Evolutionary conservation across 2,797 vertebrate species (phyloP), one percentile per base, ranked within the genome.

Genomic region (Lates japonicus): DNA sequence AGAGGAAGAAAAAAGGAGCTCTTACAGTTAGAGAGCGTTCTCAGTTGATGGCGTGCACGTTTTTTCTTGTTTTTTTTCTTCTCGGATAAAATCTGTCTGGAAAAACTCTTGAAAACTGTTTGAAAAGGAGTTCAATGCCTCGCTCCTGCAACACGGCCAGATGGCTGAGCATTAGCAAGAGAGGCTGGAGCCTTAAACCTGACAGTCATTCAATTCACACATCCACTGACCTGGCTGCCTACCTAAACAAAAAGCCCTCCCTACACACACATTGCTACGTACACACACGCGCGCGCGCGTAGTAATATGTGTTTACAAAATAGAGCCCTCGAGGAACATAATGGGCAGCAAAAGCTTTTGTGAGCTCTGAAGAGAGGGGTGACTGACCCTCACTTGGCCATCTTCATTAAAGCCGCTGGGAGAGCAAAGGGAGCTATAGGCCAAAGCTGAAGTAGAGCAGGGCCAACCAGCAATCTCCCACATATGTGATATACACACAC

Each of bases 291-390:
- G 12, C 41, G 12, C 8, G 59, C 22, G 5, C 57, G 46, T 14
- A 78, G 67, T 31, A 51, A 87, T 84, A 87, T 81, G 78, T 88
- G 84, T 90, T 91, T 87, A 77, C 78, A 86, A 92, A 93, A 90
- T 61, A 78, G 79, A 89, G 79, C 82, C 81, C 81, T 79, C 12
- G 77, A 88, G 81, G 71, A 84, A 80, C 85, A 94, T 89, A 93
- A 94, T 92, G 92, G 92, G 72, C 48, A 48, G 91, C 87, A 86
- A 94, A 93, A 93, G 93, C 88, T 94, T 95, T 92, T 92, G 88
- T 93, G 90, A 85, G 89, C 89, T 88, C 69, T 82, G 88, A 90
- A 84, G 86, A 92, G 88, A 91, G 77, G 68, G 91, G 85, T 86
- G 88, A 65, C 77, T 83, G 86, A 91, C 91, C 92, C 91, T 90